Evolutionary conservation across 2,888 invertebrate genomes (phyloP).

Genomic region (Homarus gammarus): DNA sequence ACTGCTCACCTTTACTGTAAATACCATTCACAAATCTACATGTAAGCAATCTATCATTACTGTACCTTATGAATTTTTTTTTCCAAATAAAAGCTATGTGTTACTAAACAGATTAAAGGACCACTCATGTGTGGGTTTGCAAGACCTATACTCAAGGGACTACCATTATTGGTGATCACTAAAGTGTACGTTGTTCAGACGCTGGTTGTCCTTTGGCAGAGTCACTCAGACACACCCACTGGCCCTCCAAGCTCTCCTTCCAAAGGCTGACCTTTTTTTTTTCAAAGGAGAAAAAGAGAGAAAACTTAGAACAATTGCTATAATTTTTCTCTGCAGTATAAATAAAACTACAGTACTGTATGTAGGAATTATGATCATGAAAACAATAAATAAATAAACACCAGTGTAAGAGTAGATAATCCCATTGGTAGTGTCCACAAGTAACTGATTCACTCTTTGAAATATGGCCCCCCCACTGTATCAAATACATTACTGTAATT

Average conservation of each 20-base stretch:
- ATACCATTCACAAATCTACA: background rate
- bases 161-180: background rate
- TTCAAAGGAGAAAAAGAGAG: slow-evolving; percentile 83
- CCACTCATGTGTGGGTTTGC: background rate
- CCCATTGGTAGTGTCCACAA: too few species aligned
- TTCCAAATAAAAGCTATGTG: background rate
- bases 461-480: too few species aligned
- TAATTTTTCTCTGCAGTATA: too few species aligned
- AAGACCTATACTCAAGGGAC: background rate
- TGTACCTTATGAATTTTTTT: background rate
- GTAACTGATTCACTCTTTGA: too few species aligned
- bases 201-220: slow-evolving; percentile 56
- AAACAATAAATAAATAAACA: too few species aligned
- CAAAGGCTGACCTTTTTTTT: slow-evolving; percentile 83
- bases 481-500: too few species aligned
- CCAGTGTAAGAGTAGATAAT: too few species aligned
- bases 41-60: background rate
- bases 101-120: background rate
- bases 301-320: too few species aligned
- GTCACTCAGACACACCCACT: slow-evolving; percentile 87
- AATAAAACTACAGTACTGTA: too few species aligned
- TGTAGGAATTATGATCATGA: too few species aligned
- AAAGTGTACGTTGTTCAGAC: slow-evolving; percentile 50
- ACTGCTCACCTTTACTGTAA: background rate
- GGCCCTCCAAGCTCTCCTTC: slow-evolving; percentile 94